A percentile compares a stretch with the other conserved stretches of the same genome.
phyloP scores from a whole-genome alignment of 2,888 invertebrate species.

The Chloromyia formosa region DNA sequence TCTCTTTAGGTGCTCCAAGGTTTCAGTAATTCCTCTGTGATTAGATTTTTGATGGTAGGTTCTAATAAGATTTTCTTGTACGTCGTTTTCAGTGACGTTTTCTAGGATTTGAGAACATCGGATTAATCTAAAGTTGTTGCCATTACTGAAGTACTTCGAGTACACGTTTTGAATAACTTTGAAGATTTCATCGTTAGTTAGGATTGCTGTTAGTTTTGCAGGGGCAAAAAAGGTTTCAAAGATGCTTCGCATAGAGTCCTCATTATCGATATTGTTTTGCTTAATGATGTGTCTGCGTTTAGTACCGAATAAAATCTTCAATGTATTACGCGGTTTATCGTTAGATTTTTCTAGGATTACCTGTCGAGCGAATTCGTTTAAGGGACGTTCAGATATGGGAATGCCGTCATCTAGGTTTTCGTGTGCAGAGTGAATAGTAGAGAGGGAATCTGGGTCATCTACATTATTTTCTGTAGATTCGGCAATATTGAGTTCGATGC shows the following conservation, averaged over 20 bases:
- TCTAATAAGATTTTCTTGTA: slow-evolving; percentile 11
- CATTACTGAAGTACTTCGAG: slow-evolving; percentile 32
- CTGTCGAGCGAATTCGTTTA: slow-evolving; percentile 1
- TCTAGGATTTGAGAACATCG: slow-evolving; percentile 14
- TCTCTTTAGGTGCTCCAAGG: slow-evolving; percentile 26
- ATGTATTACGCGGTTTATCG: background rate
- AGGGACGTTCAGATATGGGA: background rate
- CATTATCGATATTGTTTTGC: background rate
- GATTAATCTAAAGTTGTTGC: slow-evolving; percentile 12
- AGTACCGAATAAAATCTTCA: background rate
- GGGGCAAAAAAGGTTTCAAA: slow-evolving; percentile 9
- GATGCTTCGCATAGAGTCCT: background rate
- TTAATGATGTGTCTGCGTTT: background rate
- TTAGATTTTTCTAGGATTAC: background rate
- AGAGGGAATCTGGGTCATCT: background rate
- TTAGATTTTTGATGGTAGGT: background rate
- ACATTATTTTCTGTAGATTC: background rate
- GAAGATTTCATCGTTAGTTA: slow-evolving; percentile 47
- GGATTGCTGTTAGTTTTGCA: background rate
- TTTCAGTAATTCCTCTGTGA: slow-evolving; percentile 9
- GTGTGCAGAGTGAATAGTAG: background rate
- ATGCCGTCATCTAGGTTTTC: background rate
- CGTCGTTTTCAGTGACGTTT: slow-evolving; percentile 17
- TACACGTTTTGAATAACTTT: slow-evolving; percentile 47
- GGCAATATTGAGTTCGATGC: background rate